These are phyloP conservation scores for Aspidoscelis tigris DNA, from an alignment of 2,113 vertebrate genomes.

Conservation along the genomic window DNA sequence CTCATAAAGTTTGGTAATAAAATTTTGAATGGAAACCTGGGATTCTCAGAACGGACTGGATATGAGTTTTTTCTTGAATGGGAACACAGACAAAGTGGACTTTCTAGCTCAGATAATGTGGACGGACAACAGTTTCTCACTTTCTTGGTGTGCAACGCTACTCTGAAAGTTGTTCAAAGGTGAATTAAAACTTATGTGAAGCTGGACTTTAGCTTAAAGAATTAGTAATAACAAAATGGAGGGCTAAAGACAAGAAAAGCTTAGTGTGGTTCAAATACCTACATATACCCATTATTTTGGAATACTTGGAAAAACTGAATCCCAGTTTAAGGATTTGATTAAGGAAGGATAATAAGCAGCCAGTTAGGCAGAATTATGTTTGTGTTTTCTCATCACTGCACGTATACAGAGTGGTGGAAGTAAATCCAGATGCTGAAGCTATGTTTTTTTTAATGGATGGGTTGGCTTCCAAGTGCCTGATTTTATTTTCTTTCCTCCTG, in stretches of 20 bases:
- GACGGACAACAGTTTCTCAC: no score
- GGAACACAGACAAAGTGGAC: no score
- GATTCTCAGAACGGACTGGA: no score
- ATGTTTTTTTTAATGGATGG: constrained; percentile 21
- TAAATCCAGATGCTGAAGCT: constrained; percentile 53
- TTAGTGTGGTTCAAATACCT: constrained; percentile 17
- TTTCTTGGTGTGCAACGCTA: no score
- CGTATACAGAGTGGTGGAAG: constrained; percentile 50
- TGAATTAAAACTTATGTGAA: no score
- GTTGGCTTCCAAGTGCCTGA: no score
- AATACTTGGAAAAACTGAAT: constrained; percentile 43
- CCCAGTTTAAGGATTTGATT: constrained; percentile 42
- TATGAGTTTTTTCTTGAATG: no score
- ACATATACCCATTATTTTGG: constrained; percentile 43
- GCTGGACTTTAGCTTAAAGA: not conserved
- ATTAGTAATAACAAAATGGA: no score
- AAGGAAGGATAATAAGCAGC: constrained; percentile 44
- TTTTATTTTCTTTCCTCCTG: constrained; percentile 23
- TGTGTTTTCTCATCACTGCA: constrained; percentile 38
- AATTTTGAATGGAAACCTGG: no score
- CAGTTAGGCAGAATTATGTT: constrained; percentile 61
- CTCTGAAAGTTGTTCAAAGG: no score
- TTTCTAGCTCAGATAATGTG: no score
- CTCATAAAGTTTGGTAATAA: no score
- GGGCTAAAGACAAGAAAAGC: not conserved